Base-by-base conservation (phyloP, 1,140 invertebrate genomes). In the Microplitis demolitor region DNA sequence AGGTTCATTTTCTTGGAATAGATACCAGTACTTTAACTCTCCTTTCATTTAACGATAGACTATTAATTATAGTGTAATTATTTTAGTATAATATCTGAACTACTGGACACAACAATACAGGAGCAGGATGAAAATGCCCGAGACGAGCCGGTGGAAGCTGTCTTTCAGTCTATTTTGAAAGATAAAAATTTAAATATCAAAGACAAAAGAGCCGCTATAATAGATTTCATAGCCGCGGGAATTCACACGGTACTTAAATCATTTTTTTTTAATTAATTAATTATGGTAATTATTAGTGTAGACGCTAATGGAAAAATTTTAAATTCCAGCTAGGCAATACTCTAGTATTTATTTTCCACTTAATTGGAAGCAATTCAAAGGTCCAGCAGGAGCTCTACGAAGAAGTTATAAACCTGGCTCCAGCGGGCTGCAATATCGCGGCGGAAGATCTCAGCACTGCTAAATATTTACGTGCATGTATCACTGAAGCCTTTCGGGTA, bases 151-250 rank as follows among this genome's bases (percentile, higher is more conserved):
- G 88, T 91, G 67, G 91, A 91, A 66, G 91, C 92, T 76, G 92
- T 95, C 39, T 94, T 95, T 78, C 89, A 92, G 62, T 93, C 92
- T 45, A 93, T 95, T 69, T 85, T 95, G 9, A 88, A 90, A 13
- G 91, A 93, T 50, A 90, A 90, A 58, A 89, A 89, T 72, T 83
- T 95, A 60, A 93, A 95, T 79, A 90, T 92, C 73, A 87, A 91
- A 35, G 94, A 96, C 81, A 95, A 95, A 82, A 94, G 93, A 80
- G 93, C 93, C 0, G 93, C 92, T 2, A 92, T 95, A 75, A 93
- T 96, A 53, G 95, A 96, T 84, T 95, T 95, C 78, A 93, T 96
- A 76, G 93, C 94, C 1, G 93, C 94, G 33, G 94, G 94, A 60
- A 95, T 96, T 82, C 93, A 95, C 84, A 95, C 94, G 76, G 93